Base-by-base conservation (phyloP, 2,113 vertebrate species). In the Picathartes gymnocephalus region DNA sequence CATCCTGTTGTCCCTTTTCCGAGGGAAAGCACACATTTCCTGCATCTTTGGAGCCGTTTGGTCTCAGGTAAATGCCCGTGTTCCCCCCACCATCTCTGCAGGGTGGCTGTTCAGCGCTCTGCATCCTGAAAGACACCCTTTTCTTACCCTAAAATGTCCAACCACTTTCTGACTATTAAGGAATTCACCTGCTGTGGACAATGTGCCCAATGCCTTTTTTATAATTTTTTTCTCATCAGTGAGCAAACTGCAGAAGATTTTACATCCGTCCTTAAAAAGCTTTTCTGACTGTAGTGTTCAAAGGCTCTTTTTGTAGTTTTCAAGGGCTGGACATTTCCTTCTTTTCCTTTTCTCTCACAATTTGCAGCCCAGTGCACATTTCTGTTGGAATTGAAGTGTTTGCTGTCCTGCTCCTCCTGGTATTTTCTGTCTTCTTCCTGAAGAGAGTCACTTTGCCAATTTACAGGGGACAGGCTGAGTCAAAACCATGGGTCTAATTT, bases 181-280 rank as follows among this genome's bases (percentile, higher is more conserved):
- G 30, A 77, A 53, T 70, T 83, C 40, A 69, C 50, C 51, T 82
- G 35, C 80, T 95, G 71, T 45, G 72, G 42, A 14, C 47, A 61
- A 24, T 0, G 1, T 6, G 3, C 18, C 64, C 4, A 0, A 16
- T 47, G 14, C n/a, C 19, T 3, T n/a, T 11, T 13, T n/a, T 15
- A 7, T 20, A 7, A 2, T 12, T 74, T 74, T 72, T 13, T 33
- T 44, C 12, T 74, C 31, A 76, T 7, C 22, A 11, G 19, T 33
- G 42, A 65, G 33, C 39, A 80, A 88, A 69, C 40, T 51, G 48
- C 48, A 79, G 33, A 87, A 76, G 19, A 30, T 58, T 94, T 89
- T 88, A 42, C 47, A 33, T 57, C 66, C n/a, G 4, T 65, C 57
- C 78, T 66, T 61, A 57, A 85, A 76, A 65, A 85, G 24, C 48